Percentiles rank a stretch among this genome's conserved stretches.
Evolutionary conservation across 2,888 invertebrate species (phyloP).

Genomic region (Ormyrus nitidulus): DNA sequence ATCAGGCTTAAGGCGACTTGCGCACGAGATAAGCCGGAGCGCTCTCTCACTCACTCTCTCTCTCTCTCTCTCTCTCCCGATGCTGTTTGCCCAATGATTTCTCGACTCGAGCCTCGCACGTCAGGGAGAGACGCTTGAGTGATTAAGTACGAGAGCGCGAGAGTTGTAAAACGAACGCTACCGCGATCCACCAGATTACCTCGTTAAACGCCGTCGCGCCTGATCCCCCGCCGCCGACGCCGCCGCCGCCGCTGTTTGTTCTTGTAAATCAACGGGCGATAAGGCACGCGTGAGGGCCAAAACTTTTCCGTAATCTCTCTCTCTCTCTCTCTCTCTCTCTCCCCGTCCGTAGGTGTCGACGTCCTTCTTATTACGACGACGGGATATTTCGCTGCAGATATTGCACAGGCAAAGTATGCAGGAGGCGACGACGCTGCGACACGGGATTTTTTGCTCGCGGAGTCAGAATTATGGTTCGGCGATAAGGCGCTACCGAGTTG

Average conservation of each 20-base stretch:
- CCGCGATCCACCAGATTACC: constrained; percentile 68
- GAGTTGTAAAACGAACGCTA: constrained; percentile 67
- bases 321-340: constrained; percentile 54
- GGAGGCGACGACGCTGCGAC: not conserved
- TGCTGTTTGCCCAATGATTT: constrained; percentile 70
- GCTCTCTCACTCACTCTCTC: not conserved
- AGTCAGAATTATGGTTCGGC: not conserved
- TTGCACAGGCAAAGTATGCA: no score
- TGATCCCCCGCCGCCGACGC: constrained; percentile 48
- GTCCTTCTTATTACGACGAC: not conserved
- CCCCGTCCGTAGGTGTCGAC: not conserved
- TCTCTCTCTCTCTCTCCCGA: not conserved
- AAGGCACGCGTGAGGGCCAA: constrained; percentile 58
- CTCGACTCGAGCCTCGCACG: constrained; percentile 55
- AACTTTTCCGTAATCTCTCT: constrained; percentile 71
- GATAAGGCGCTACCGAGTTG: not conserved
- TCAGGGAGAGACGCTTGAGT: constrained; percentile 53
- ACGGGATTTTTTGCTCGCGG: no score
- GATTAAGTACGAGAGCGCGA: constrained; percentile 64
- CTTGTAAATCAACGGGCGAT: constrained; percentile 72
- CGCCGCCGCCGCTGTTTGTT: constrained; percentile 65
- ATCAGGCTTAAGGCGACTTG: constrained; percentile 68
- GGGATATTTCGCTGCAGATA: not conserved
- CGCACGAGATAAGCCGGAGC: constrained; percentile 69
- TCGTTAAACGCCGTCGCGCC: constrained; percentile 67